Conservation (phyloP, 2,113 vertebrate species). For the Hemiprocne comata region DNA sequence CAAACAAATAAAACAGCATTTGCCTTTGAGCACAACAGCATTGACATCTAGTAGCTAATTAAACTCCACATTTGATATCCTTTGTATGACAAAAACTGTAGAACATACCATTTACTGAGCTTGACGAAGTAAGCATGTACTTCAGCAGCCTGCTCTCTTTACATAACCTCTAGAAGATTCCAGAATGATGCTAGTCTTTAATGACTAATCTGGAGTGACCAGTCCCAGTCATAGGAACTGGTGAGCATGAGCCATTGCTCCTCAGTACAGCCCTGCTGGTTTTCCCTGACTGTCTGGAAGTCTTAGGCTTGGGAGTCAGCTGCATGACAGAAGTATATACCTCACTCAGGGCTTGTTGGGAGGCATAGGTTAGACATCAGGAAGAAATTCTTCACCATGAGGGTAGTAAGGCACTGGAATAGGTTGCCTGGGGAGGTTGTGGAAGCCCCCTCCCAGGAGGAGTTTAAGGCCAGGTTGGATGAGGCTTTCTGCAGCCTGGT, state of each 20-base stretch:
- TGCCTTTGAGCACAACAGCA: slow-evolving; percentile 28
- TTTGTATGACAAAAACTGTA: background rate
- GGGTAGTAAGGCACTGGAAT: too few relatives aligned
- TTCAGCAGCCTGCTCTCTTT: background rate
- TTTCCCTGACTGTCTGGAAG: background rate
- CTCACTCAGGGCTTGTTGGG: background rate
- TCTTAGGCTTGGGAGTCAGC: background rate
- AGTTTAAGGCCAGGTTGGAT: too few relatives aligned
- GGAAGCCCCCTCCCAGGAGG: too few relatives aligned
- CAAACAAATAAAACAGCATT: slow-evolving; percentile 49
- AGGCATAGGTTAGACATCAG: background rate
- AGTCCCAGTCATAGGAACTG: background rate
- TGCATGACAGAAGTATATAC: background rate
- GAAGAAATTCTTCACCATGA: too few relatives aligned
- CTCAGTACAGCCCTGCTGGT: background rate
- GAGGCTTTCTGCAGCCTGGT: too few relatives aligned
- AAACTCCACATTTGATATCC: background rate
- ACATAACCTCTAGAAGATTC: background rate
- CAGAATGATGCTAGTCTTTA: background rate
- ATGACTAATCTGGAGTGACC: background rate
- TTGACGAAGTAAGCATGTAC: background rate
- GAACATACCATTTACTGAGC: background rate
- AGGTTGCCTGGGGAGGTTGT: too few relatives aligned
- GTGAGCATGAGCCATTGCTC: background rate
- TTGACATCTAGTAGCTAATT: slow-evolving; percentile 56